Evolutionary conservation across 2,888 invertebrate genomes (phyloP), one percentile per base, ranked within the genome.

Genomic region (Drosophila sordidula): DNA sequence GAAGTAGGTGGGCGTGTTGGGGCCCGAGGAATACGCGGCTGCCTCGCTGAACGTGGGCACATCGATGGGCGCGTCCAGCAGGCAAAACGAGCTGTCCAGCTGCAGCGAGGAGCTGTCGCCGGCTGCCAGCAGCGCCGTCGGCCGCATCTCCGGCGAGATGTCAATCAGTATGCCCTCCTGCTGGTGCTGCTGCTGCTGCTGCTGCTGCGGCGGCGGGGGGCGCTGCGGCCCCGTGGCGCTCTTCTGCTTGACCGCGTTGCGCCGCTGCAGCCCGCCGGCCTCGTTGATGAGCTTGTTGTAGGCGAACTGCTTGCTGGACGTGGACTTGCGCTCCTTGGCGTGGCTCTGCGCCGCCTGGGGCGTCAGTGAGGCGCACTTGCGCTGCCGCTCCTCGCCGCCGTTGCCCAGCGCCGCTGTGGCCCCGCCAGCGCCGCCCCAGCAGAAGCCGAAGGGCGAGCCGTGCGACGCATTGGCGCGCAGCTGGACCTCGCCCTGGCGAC

Each of bases 241-340:
- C 36, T 72, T 87, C 11, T 59, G 67, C 65, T 63, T 89, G 6
- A 89, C 78, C 0, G 86, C 89, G 45, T 89, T 89, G 16, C 87
- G 78, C 0, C 86, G 73, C 6, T 89, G 82, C 9, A 90, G 64
- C 0, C 89, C 87, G 61, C 87, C 59, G 0, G 76, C 47, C 51
- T 97, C 97, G 89, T 97, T 97, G 61, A 95, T 94, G 25, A 98
- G 93, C 90, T 97, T 97, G 80, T 95, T 95, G 90, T 98, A 97
- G 87, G 95, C 95, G 89, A 96, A 97, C 89, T 97, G 96, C 82
- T 96, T 95, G 90, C 91, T 93, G n/a, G 91, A 89, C 16, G 89
- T 90, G 8, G 91, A 91, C 70, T 91, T 92, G 11, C 91, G 89
- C 71, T 89, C 93, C 85, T 80, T 93, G 75, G 70, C 93, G 59